These are phyloP conservation scores for Electrophaes corylata DNA, from an alignment of 2,888 invertebrate species.

Conservation along the genomic window DNA sequence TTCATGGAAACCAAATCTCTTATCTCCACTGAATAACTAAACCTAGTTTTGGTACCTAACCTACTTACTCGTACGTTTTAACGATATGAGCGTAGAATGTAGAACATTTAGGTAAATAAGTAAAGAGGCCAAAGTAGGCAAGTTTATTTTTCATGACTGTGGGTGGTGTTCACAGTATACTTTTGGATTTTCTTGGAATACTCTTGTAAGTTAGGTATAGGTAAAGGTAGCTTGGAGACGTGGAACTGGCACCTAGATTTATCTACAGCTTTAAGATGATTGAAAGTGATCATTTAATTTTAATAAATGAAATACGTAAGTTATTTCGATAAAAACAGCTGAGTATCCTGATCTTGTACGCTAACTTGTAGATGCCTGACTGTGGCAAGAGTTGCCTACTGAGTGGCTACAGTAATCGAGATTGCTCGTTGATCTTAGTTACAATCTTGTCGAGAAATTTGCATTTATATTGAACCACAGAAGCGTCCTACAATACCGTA, in stretches of 20 bases:
- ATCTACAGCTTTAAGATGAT: too few relatives aligned
- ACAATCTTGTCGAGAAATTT: slow-evolving; percentile 61
- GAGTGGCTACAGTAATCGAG: slow-evolving; percentile 29
- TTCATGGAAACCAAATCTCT: slow-evolving; percentile 5
- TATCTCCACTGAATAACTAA: neutral
- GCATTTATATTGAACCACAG: slow-evolving; percentile 74
- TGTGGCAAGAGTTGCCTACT: slow-evolving; percentile 5
- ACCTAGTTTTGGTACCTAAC: neutral
- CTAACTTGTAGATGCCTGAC: neutral
- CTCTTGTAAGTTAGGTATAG: neutral
- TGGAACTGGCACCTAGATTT: too few relatives aligned
- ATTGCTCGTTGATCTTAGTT: slow-evolving; percentile 35
- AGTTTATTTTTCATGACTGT: neutral
- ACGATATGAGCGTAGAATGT: neutral
- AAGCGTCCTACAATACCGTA: slow-evolving; percentile 49
- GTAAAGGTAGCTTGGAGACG: neutral
- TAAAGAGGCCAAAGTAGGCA: neutral
- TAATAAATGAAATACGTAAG: too few relatives aligned
- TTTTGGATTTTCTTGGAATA: neutral
- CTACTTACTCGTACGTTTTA: neutral
- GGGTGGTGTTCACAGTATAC: neutral
- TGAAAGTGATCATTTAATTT: too few relatives aligned
- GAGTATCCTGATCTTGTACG: neutral
- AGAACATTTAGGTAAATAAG: neutral
- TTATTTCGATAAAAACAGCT: neutral